Conservation (phyloP, 2,797 vertebrate genomes). For the Lindbergichthys nudifrons region DNA sequence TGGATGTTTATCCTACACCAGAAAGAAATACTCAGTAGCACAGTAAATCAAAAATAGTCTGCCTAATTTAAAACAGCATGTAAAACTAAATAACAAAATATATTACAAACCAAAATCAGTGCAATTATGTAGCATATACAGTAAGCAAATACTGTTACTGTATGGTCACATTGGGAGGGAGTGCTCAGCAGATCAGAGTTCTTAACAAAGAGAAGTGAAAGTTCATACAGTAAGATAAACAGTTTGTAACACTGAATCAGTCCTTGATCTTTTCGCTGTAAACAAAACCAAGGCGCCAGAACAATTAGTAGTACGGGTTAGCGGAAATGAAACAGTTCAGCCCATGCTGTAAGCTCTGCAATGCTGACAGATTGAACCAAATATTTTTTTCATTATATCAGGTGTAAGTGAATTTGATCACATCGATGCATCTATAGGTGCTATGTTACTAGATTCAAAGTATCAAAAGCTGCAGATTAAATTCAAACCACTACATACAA, state of each 20-base stretch:
- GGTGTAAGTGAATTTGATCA: constrained; percentile 22
- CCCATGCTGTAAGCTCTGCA: constrained; percentile 52
- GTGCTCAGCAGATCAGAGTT: constrained; percentile 63
- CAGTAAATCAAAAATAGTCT: constrained; percentile 44
- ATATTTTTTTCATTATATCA: constrained; percentile 22
- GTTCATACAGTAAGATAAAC: constrained; percentile 53
- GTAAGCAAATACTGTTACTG: constrained; percentile 72
- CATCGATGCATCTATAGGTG: constrained; percentile 56
- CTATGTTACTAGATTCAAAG: constrained; percentile 55
- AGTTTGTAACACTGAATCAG: constrained; percentile 54
- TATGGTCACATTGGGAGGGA: constrained; percentile 64
- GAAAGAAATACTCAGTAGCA: constrained; percentile 59
- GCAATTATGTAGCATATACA: constrained; percentile 80
- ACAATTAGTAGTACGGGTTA: constrained; percentile 63
- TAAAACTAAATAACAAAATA: constrained; percentile 45
- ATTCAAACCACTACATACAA: constrained; percentile 60
- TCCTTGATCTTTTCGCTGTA: constrained; percentile 63
- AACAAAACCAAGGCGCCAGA: constrained; percentile 66
- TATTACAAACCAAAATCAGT: constrained; percentile 81
- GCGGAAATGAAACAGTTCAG: constrained; percentile 41
- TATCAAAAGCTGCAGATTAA: constrained; percentile 65
- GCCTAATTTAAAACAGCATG: constrained; percentile 42
- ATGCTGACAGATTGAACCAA: constrained; percentile 45
- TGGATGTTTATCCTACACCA: constrained; percentile 57
- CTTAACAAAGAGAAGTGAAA: constrained; percentile 58